Evolutionary conservation across 2,888 invertebrate species (phyloP).

Genomic region (Oasisia sp.): DNA sequence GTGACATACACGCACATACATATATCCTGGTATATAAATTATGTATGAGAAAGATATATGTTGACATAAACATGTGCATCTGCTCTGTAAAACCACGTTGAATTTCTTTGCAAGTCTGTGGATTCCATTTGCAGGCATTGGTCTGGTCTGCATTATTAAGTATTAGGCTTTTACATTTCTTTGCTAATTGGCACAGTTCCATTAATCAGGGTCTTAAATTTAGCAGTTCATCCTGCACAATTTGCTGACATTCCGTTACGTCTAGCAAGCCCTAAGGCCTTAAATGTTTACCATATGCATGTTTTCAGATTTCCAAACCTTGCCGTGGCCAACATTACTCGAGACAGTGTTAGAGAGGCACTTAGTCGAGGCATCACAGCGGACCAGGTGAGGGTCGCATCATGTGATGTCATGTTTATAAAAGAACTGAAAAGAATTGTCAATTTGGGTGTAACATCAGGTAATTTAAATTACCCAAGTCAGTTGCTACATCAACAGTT

Average conservation of each 20-base stretch:
- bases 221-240: neutral
- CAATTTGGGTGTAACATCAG: too few relatives aligned
- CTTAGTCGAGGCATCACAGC: constrained; percentile 94
- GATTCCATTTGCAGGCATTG: neutral
- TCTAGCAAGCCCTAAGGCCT: neutral
- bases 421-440: too few relatives aligned
- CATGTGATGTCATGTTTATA: neutral
- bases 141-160: neutral
- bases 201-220: neutral
- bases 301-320: constrained; percentile 88
- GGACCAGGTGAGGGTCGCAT: constrained; percentile 69
- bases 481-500: too few relatives aligned
- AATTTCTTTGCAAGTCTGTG: neutral
- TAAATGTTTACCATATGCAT: neutral
- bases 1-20: too few relatives aligned
- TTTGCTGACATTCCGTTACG: neutral
- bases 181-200: neutral
- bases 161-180: neutral
- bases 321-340: constrained; percentile 90
- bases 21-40: too few relatives aligned
- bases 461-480: too few relatives aligned
- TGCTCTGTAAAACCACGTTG: neutral
- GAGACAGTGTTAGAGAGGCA: constrained; percentile 96
- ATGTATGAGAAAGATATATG: too few relatives aligned
- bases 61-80: neutral